phyloP scores from a whole-genome alignment of 2,797 vertebrate genomes.

The Okamejei kenojei region DNA sequence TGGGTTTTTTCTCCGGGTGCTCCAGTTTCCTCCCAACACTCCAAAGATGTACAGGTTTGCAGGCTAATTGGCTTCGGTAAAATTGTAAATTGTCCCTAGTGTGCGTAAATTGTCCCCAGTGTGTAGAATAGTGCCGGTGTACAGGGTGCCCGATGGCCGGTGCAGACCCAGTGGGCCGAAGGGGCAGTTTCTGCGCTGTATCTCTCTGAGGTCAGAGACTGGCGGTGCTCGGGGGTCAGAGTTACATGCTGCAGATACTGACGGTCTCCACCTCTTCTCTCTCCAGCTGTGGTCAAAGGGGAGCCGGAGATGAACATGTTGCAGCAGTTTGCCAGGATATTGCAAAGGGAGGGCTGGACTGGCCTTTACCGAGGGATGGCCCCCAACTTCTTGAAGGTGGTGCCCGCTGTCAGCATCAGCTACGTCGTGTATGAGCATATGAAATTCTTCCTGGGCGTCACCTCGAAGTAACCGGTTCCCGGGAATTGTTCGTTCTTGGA shows the following conservation, averaged over 20 bases:
- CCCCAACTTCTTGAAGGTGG: constrained; percentile 63
- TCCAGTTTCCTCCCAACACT: no score
- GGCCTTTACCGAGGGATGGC: constrained; percentile 59
- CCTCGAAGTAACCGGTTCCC: constrained; percentile 42
- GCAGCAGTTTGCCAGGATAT: constrained; percentile 53
- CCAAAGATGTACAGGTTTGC: no score
- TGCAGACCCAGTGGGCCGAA: no score
- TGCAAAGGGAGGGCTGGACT: constrained; percentile 52
- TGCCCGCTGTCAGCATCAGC: constrained; percentile 61
- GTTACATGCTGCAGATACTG: background rate
- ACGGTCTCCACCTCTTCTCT: background rate
- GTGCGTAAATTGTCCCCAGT: no score
- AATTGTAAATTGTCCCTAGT: no score
- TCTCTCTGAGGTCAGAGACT: background rate
- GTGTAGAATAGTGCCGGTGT: no score
- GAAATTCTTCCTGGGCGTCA: constrained; percentile 56
- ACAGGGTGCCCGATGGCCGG: no score
- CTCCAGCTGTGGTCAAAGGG: background rate
- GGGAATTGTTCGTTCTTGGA: background rate
- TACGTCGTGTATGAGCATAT: constrained; percentile 62
- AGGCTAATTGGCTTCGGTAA: no score
- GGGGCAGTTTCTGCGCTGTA: no score
- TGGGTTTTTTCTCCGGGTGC: no score
- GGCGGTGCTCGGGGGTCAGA: background rate
- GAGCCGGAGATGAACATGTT: constrained; percentile 54